These are phyloP conservation scores for Amphiprion percula DNA, from an alignment of 2,113 vertebrate genomes.

Conservation along the genomic window DNA sequence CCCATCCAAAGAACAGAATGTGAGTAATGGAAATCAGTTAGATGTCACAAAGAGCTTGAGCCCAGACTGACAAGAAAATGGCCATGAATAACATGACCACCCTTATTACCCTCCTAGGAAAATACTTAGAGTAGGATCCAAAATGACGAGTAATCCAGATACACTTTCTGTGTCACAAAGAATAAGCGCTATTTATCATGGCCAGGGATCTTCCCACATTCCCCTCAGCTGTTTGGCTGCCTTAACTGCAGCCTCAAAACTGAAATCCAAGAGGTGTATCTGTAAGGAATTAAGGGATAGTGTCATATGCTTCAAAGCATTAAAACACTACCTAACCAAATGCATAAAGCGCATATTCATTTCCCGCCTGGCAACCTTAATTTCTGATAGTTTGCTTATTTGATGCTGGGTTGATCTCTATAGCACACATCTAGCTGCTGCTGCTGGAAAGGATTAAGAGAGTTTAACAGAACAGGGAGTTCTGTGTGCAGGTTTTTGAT, in stretches of 20 bases:
- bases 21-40: constrained; percentile 75
- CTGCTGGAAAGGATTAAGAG: constrained; percentile 30
- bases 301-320: constrained; percentile 46
- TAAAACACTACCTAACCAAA: not conserved
- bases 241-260: constrained; percentile 19
- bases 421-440: not conserved
- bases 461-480: constrained; percentile 1
- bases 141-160: constrained; percentile 76
- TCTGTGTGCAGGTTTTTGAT: constrained; percentile 25
- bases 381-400: constrained; percentile 14
- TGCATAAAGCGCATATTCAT: constrained; percentile 21
- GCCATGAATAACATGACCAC: constrained; percentile 82
- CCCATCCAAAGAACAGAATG: constrained; percentile 56
- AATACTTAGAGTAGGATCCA: constrained; percentile 77
- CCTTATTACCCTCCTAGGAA: constrained; percentile 76
- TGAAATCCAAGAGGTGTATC: constrained; percentile 57
- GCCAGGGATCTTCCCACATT: constrained; percentile 55
- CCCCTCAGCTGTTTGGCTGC: constrained; percentile 64
- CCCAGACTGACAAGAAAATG: constrained; percentile 83
- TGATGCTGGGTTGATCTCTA: constrained; percentile 28
- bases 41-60: constrained; percentile 71
- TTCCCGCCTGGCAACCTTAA: constrained; percentile 28
- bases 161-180: constrained; percentile 74
- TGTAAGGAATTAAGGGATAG: constrained; percentile 61
- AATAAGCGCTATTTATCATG: constrained; percentile 71